phyloP scores from a whole-genome alignment of 2,113 vertebrate species.

The Peromyscus maniculatus region DNA sequence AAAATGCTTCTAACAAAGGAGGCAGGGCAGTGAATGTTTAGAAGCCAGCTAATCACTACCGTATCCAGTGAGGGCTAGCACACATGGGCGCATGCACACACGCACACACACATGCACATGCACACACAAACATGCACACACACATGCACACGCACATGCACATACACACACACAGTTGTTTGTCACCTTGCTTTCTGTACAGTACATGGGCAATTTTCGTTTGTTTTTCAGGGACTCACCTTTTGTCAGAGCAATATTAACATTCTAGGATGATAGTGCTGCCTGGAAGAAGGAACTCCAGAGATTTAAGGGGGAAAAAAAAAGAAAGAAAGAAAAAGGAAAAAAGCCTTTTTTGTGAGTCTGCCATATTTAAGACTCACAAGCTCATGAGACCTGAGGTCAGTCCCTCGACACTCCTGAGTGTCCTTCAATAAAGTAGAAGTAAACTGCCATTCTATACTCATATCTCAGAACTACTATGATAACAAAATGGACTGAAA shows the following conservation, averaged over 20 bases:
- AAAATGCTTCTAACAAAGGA: slow-evolving; percentile 63
- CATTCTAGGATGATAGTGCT: not conserved
- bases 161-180: too few species aligned
- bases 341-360: not conserved
- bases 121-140: too few species aligned
- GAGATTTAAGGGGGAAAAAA: not conserved
- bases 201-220: not conserved
- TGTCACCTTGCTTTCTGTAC: not conserved
- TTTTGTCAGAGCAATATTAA: not conserved
- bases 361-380: not conserved
- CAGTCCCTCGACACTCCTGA: not conserved
- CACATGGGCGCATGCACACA: not conserved
- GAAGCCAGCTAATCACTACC: not conserved
- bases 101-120: too few species aligned
- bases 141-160: too few species aligned
- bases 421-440: not conserved
- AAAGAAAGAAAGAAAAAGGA: not conserved
- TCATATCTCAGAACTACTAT: not conserved
- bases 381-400: not conserved
- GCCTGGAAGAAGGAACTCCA: not conserved
- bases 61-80: not conserved
- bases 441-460: not conserved
- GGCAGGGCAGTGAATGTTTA: not conserved
- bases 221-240: not conserved
- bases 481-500: not conserved